A percentile compares a stretch with the other conserved stretches of the same genome.
Conservation (phyloP, 2,113 vertebrate species). For the Emydocephalus ijimae region DNA sequence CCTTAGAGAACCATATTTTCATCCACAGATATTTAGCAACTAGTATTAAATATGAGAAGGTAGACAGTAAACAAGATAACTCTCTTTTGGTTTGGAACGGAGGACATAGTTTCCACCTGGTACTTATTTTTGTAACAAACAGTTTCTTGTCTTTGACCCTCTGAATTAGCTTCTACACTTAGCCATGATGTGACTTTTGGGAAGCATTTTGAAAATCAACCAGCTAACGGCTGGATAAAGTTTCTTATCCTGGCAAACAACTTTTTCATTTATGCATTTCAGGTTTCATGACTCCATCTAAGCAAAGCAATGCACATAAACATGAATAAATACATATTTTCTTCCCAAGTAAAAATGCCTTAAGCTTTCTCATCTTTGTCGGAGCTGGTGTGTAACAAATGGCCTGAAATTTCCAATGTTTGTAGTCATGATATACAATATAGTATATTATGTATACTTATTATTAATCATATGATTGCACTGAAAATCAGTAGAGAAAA, state of each 20-base stretch:
- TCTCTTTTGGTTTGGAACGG: not conserved
- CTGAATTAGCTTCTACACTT: not conserved
- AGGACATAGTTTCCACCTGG: not conserved
- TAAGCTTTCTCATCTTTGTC: not conserved
- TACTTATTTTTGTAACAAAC: not conserved
- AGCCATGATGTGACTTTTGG: not conserved
- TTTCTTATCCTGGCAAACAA: not conserved
- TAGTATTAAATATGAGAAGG: not conserved
- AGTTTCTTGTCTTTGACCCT: not conserved
- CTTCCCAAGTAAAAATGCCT: not conserved
- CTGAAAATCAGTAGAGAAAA: not conserved
- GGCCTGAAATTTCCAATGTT: not conserved
- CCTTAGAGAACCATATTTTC: not conserved
- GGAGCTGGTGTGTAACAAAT: not conserved
- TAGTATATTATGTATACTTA: not conserved
- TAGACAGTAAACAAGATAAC: not conserved
- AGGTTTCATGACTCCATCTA: not conserved
- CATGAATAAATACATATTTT: not conserved
- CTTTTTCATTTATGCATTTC: not conserved
- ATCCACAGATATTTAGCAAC: not conserved
- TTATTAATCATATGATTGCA: not conserved
- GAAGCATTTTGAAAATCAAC: not conserved
- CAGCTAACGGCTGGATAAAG: not conserved
- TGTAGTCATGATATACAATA: not conserved
- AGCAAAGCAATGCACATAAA: not conserved